Percentiles rank a stretch among this genome's conserved stretches.
Evolutionary conservation across 2,888 invertebrate species (phyloP).

Genomic region (Pandemis heparana): DNA sequence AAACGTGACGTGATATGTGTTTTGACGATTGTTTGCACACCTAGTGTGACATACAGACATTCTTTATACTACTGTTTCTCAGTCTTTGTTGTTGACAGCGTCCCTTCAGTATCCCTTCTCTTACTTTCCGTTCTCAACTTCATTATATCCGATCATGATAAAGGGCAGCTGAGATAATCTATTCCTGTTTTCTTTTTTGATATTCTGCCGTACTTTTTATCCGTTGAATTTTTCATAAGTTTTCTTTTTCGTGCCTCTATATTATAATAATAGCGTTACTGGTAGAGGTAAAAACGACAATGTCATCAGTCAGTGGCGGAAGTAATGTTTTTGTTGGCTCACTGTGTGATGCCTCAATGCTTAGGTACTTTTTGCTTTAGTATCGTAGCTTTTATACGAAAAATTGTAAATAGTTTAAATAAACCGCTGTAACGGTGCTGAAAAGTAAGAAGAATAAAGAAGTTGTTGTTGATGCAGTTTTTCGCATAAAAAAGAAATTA

Average conservation of each 20-base stretch:
- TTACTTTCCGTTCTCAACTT: background rate
- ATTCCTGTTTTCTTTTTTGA: background rate
- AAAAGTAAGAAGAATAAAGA: too few relatives aligned
- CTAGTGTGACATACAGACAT: background rate
- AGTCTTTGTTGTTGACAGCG: background rate
- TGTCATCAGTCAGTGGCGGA: conserved; percentile 38
- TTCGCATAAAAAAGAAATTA: too few relatives aligned
- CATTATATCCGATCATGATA: background rate
- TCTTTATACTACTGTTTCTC: background rate
- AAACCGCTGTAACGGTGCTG: background rate
- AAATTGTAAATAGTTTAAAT: background rate
- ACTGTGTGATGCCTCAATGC: conserved; percentile 16
- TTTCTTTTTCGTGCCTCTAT: background rate
- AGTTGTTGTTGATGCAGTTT: too few relatives aligned
- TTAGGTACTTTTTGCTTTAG: conserved; percentile 8
- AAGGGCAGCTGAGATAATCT: background rate
- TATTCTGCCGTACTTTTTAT: background rate
- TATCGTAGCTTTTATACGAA: background rate
- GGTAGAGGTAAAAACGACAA: conserved; percentile 23
- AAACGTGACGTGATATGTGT: conserved; percentile 10
- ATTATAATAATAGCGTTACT: conserved; percentile 19
- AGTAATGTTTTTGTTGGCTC: conserved; percentile 29
- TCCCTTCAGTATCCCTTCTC: background rate
- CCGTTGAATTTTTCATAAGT: conserved; percentile 17
- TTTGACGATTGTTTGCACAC: background rate